Evolutionary conservation across 2,113 vertebrate genomes (phyloP), one percentile per base, ranked within the genome.

Genomic region (Xiphias gladius): DNA sequence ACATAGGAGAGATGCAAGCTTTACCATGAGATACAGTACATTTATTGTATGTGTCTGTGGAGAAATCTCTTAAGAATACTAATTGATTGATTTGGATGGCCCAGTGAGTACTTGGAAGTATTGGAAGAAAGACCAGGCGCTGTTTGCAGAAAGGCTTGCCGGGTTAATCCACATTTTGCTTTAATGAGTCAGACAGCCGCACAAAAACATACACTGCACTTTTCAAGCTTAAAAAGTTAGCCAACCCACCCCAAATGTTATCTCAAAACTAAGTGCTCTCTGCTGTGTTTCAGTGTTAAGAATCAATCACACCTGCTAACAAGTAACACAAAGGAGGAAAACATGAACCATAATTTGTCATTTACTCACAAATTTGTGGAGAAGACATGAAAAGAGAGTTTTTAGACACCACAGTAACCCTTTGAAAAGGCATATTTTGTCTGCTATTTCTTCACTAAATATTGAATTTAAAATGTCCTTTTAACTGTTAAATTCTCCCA

Each of bases 401-500:
- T 66, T 62, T 14, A 30, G 28, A 52, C 30, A 20, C 9, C 17
- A 32, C n/a, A 20, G 30, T 13, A 65, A 74, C 19, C 63, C 12
- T 1, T 14, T 20, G 7, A 70, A 75, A 79, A 55, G 3, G 5
- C 20, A 48, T 1, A 16, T 37, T 52, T 46, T 65, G 20, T 24
- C 32, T 65, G 43, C 22, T 11, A 14, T 61, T n/a, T 50, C 41
- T 76, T 58, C 6, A 46, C 41, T 35, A 7, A 69, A 78, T 35
- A 75, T 19, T 68, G 22, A 55, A 84, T 82, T 77, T 28, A 68
- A 79, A 63, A 76, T 52, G 46, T 52, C 66, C 70, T 68, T 87
- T 43, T 11, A 37, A n/a, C 35, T 59, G 68, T 43, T 67, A 24
- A 67, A 73, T 71, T 82, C 61, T 24, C 54, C 54, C 22, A 66